These are phyloP conservation scores for Agrotis exclamationis DNA, from an alignment of 2,888 invertebrate genomes.

Conservation along the genomic window DNA sequence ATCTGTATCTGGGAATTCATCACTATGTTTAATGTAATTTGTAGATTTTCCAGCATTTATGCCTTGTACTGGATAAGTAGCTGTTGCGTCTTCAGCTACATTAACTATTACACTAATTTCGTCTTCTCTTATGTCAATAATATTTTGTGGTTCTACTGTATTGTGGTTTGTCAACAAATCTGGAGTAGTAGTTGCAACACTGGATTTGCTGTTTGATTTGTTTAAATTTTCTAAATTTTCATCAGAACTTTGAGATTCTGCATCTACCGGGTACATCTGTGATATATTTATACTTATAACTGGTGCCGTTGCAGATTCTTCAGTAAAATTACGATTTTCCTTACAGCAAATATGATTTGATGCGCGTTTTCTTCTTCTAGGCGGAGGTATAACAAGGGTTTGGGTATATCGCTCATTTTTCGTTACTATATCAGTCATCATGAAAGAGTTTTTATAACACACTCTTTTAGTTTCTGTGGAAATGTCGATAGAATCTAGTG, in stretches of 20 bases:
- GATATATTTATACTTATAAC: conserved; percentile 92
- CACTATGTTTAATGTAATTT: conserved; percentile 54
- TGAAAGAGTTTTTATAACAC: conserved; percentile 78
- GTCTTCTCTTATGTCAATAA: conserved; percentile 49
- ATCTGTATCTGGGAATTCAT: conserved; percentile 82
- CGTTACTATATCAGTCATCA: conserved; percentile 81
- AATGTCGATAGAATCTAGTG: conserved; percentile 77
- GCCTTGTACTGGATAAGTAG: conserved; percentile 15
- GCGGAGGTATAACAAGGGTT: conserved; percentile 79
- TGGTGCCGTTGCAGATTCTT: conserved; percentile 82
- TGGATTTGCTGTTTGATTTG: conserved; percentile 48
- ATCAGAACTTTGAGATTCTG: conserved; percentile 87
- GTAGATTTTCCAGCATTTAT: conserved; percentile 32
- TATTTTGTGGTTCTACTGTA: conserved; percentile 76
- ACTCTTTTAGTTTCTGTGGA: conserved; percentile 80
- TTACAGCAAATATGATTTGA: conserved; percentile 56
- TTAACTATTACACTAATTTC: conserved; percentile 54
- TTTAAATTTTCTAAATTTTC: conserved; percentile 82
- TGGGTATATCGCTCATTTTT: conserved; percentile 80
- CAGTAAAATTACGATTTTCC: conserved; percentile 63
- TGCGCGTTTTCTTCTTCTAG: conserved; percentile 79
- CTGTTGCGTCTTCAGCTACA: conserved; percentile 30
- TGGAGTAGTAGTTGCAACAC: conserved; percentile 84
- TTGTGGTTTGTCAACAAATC: conserved; percentile 91
- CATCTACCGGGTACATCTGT: conserved; percentile 87